phyloP scores from a whole-genome alignment of 1,140 invertebrate genomes.

The Drosophila oshimai region DNA sequence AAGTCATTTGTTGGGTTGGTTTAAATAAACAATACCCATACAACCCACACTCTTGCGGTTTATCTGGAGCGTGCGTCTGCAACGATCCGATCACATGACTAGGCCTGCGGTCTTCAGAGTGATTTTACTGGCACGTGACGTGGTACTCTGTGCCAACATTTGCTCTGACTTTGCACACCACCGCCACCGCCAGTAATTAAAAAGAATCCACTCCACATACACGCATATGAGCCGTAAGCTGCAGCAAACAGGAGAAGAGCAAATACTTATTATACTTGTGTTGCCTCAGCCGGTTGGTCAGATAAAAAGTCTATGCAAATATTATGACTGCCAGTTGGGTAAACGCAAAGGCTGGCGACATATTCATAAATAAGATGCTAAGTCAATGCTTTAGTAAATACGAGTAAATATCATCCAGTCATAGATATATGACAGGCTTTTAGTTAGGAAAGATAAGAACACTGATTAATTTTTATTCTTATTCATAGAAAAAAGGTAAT shows the following conservation, averaged over 20 bases:
- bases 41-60: slow-evolving; percentile 39
- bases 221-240: slow-evolving; percentile 21
- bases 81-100: slow-evolving; percentile 66
- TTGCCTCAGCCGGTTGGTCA: slow-evolving; percentile 59
- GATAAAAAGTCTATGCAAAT: slow-evolving; percentile 45
- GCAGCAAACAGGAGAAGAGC: slow-evolving; percentile 37
- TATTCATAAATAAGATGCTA: slow-evolving; percentile 1
- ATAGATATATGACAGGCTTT: not conserved
- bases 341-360: slow-evolving; percentile 6
- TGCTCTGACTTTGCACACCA: slow-evolving; percentile 36
- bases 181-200: slow-evolving; percentile 56
- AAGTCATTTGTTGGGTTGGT: slow-evolving; percentile 7
- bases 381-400: slow-evolving; percentile 23
- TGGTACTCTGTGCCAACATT: slow-evolving; percentile 45
- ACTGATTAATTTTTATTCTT: not conserved
- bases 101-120: slow-evolving; percentile 32
- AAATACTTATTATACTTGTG: slow-evolving; percentile 53
- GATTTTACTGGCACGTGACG: slow-evolving; percentile 69
- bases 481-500: no score
- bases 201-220: slow-evolving; percentile 25
- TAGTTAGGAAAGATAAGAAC: no score
- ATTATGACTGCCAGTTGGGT: slow-evolving; percentile 37
- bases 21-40: not conserved
- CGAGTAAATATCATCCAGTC: not conserved
- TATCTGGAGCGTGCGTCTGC: slow-evolving; percentile 55